Evolutionary conservation across 1,140 invertebrate genomes (phyloP), one percentile per base, ranked within the genome.

Genomic region (Brachionus paranguensis): DNA sequence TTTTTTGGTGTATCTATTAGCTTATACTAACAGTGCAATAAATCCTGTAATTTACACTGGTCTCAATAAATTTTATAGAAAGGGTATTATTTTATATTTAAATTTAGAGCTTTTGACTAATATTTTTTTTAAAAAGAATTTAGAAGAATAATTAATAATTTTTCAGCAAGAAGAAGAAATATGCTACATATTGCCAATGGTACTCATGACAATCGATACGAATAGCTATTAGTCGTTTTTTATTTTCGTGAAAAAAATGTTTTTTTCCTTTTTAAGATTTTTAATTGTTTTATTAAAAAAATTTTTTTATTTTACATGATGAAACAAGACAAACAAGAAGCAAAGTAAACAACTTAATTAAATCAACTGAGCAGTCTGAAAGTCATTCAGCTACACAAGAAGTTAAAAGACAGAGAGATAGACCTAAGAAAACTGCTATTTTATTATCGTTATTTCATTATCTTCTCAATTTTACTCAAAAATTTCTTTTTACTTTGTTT

Each of bases 41-140:
- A 91, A 91, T 86, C 91, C 91, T 0, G 86, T 91, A 27, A 87
- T 91, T 41, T 91, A 91, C 85, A 90, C 90, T 33, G 90, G 90
- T 14, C 86, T 91, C 83, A 91, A 91, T 85, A 88, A 88, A 17
- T 89, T 88, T 55, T 89, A 88, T 84, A 85, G 87, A 64, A 86
- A 84, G 11, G 87, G 86, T 81, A 81, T 41, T 79, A 27, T 60
- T 45, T 64, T 43, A 41, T 64, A 24, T 64, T 45, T 81, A 1
- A 81, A 17, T 14, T 33, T 11, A 12, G 27, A 27, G 20, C 17
- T 33, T 76, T 50, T 27, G 11, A 10, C 27, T 14, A 14, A 12
- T 76, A 1, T 76, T 50, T 50, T 76, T 0, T 6, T 2, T 2
- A 24, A 29, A 29, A 37, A 81, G 78, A 81, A 10, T 27, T 81